Conservation (phyloP, 2,797 vertebrate species). For the Ceryle rudis region DNA sequence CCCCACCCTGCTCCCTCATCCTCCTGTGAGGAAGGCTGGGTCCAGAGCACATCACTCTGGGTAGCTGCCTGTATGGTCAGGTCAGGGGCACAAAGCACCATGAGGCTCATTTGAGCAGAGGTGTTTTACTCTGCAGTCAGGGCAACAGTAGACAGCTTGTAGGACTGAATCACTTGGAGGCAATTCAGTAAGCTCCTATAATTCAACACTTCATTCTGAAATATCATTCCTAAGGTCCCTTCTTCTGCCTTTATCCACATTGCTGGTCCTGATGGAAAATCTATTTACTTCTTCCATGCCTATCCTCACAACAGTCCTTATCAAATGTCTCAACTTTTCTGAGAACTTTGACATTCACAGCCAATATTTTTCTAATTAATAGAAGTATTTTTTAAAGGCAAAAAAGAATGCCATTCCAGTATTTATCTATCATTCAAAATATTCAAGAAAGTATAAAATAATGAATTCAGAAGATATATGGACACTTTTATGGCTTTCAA, state of each 20-base stretch:
- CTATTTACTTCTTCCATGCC: neutral
- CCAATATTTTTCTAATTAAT: neutral
- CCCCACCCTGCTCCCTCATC: neutral
- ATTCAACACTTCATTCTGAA: neutral
- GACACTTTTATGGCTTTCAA: neutral
- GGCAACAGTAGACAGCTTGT: neutral
- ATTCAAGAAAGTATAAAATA: neutral
- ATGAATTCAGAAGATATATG: neutral
- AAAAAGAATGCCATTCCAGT: neutral
- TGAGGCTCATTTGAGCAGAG: neutral
- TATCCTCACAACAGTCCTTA: neutral
- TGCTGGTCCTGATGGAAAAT: neutral
- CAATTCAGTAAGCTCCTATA: neutral
- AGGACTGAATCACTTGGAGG: neutral
- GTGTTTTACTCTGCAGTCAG: neutral
- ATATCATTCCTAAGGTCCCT: neutral
- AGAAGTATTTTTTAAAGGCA: neutral
- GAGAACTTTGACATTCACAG: neutral
- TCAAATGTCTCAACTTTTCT: neutral
- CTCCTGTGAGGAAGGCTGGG: neutral
- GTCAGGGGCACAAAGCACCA: accelerated
- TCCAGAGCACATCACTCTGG: neutral
- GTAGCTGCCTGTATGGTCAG: accelerated
- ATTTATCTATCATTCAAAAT: neutral
- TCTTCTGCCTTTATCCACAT: neutral